Base-by-base conservation (phyloP, 2,888 invertebrate genomes). In the Schizaphis graminum region DNA sequence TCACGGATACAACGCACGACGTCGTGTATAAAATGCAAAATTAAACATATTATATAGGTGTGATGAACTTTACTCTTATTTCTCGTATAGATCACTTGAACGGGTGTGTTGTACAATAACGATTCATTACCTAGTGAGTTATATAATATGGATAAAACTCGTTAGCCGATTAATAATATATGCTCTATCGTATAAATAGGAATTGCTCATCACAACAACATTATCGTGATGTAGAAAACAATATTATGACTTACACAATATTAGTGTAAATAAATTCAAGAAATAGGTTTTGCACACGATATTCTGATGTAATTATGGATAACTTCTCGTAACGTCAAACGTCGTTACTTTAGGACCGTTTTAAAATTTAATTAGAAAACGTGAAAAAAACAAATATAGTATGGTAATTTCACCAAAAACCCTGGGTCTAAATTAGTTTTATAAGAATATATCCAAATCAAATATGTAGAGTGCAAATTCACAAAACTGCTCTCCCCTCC, bases 81-180 rank as follows among this genome's bases (percentile, higher is more conserved):
- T 35, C 77, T 21, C 21, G 0, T 5, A 35, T 77, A 77, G 35
- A 77, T 77, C 77, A 77, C 77, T 35, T 35, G 21, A 77, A 21
- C 21, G 21, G 77, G 77, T 35, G 77, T 77, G 35, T 35, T 77
- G 35, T 8, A 16, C 35, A 77, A 35, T 21, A 77, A 77, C 77
- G 21, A 35, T 77, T 77, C 35, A 35, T 77, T 77, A n/a, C n/a
- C n/a, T n/a, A 77, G 35, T 35, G 35, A 7, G 77, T 77, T 77
- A 77, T 77, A 67, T 67, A 21, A 77, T 87, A n/a, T 87, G 87
- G 87, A 87, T 49, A 49, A n/a, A 87, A 49, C 87, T 87, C 87
- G n/a, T 87, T 49, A 87, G n/a, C 49, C 49, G 49, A 87, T 49
- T 49, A 87, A 49, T 87, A 87, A 49, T 49, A 47, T 49, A 87